Base-by-base conservation (phyloP, 1,140 invertebrate species). In the Campodea augens region DNA sequence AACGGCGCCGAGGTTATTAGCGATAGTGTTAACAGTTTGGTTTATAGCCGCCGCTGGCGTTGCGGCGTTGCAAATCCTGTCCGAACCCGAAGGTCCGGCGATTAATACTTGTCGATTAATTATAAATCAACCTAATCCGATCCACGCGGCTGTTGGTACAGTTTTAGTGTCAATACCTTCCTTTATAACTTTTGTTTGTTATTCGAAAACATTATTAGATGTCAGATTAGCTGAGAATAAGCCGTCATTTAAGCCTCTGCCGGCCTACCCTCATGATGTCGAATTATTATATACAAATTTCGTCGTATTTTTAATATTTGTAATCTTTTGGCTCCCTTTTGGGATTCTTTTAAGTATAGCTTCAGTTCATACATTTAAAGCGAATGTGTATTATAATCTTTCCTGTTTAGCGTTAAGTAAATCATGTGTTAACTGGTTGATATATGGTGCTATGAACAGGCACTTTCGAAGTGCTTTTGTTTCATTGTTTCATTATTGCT, bases 401-500 rank as follows among this genome's bases (percentile, higher is more conserved):
- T 72, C 72, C 4, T 81, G 77, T 74, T 58, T 81, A 32, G 78
- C 73, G 0, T 59, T 81, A 1, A 69, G 67, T 38, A 79, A 81
- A 48, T 76, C 76, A 0, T 74, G 77, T 43, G 55, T 79, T 32
- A 75, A 75, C 49, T 75, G 71, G 51, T 64, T 78, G 3, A 55
- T 82, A 1, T 82, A 82, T 54, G 73, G 74, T 44, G 60, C 72
- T 0, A 58, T 69, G 2, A 75, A 79, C 53, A 62, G 70, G 0
- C 73, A 77, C 55, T 83, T 81, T 53, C 65, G 78, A n/a, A 74
- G 69, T 47, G 78, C 79, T 3, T 87, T 79, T 55, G 65, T 76
- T 19, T 78, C 81, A 54, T 60, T 85, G 7, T 85, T 83, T 54
- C 73, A 84, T 51, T 85, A 86, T 51, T 85, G 81, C 55, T 85